Evolutionary conservation across 1,140 invertebrate genomes (phyloP), one percentile per base, ranked within the genome.

Genomic region (Andricus grossulariae): DNA sequence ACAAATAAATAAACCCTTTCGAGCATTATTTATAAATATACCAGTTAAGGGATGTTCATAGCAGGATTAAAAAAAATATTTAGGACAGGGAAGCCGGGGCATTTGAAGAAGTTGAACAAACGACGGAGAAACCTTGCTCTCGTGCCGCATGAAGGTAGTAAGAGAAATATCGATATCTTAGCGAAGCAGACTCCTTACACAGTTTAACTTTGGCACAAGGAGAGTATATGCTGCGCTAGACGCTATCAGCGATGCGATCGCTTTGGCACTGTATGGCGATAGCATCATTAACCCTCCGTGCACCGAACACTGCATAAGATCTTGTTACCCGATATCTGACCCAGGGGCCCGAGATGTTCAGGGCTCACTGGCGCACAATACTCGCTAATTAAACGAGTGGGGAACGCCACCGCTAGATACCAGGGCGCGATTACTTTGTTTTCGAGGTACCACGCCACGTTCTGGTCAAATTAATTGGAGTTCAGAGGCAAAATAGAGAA

Each of bases 211-310:
- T 32, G n/a, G 71, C 74, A 77, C 78, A 71, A 79, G 75, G 72
- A 55, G 66, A 73, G 81, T 77, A 79, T 84, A 85, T 87, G 83
- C 86, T 55, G 18, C n/a, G 19, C 54, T 21, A 78, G 78, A 70
- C 79, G 80, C 83, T 89, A 90, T 90, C 89, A 82, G 84, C 87
- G 90, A 89, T 90, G 88, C 89, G 84, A 90, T 90, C 90, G 88
- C 87, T 89, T 90, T 91, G 89, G 90, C 90, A 91, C 90, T 90
- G 89, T 86, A 85, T 86, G 86, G 87, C 89, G 90, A 91, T 91
- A 91, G 89, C 89, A 91, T 90, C 90, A 88, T 91, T 89, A 91
- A 90, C 89, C 90, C 88, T 86, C 85, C 76, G 82, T 85, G 86
- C 84, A 85, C 83, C 84, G 86, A 88, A 90, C 87, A 87, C 86